phyloP scores from a whole-genome alignment of 2,888 invertebrate genomes.

The Gonocerus acuteangulatus region DNA sequence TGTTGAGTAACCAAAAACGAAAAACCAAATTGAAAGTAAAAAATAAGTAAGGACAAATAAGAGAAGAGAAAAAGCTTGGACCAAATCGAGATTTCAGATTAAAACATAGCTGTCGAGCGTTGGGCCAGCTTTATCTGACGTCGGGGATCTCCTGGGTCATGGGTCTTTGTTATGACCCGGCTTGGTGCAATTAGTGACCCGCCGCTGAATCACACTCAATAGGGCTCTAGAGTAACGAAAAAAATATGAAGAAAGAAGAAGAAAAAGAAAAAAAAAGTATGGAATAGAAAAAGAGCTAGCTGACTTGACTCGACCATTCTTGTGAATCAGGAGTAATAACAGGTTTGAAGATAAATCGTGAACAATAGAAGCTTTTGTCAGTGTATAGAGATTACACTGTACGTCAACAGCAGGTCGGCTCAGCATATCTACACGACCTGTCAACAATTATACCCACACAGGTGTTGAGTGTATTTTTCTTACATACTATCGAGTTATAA shows the following conservation, averaged over 20 bases:
- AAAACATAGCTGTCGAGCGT: no score
- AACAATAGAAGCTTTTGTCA: constrained; percentile 9
- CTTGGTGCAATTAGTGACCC: constrained; percentile 20
- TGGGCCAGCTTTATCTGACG: neutral
- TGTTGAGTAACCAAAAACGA: no score
- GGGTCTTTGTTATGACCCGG: constrained; percentile 19
- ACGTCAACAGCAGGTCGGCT: neutral
- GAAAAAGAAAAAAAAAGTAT: neutral
- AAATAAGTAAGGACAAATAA: no score
- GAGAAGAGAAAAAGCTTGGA: no score
- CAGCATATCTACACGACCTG: no score
- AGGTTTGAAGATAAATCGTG: constrained; percentile 5
- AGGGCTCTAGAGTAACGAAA: neutral
- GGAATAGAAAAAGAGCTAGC: neutral
- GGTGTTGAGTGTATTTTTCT: no score
- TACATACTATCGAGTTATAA: no score
- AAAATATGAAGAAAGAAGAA: neutral
- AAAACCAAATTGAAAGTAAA: no score
- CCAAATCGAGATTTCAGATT: no score
- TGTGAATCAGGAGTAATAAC: constrained; percentile 5
- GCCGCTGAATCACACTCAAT: constrained; percentile 13
- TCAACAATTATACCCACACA: no score
- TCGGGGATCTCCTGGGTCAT: constrained; percentile 9
- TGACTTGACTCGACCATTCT: neutral
- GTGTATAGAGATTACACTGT: constrained; percentile 7